phyloP scores from a whole-genome alignment of 92 coral and sea anemone genomes.

The Zoanthus solanderi region DNA sequence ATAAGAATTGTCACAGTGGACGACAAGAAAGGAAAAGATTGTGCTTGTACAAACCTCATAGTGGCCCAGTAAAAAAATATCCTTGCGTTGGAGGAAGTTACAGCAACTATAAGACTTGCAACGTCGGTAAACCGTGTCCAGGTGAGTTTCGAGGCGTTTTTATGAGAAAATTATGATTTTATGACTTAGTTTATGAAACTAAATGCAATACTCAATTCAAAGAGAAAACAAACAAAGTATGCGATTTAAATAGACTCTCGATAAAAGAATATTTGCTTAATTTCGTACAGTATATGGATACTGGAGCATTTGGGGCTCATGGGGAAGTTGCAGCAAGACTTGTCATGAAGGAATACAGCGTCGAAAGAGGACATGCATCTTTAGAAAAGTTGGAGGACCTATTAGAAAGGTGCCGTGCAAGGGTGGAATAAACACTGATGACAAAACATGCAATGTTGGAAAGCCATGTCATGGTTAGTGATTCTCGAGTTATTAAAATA shows the following conservation, averaged over 20 bases:
- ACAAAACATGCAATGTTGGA: background rate
- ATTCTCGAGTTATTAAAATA: too few relatives aligned
- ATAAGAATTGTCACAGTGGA: slow-evolving; percentile 41
- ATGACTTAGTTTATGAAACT: too few relatives aligned
- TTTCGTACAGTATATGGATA: background rate
- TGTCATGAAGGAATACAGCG: background rate
- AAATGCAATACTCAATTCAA: too few relatives aligned
- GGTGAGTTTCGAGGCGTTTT: background rate
- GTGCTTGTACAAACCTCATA: background rate
- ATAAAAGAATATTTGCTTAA: background rate
- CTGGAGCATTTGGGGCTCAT: slow-evolving; percentile 21
- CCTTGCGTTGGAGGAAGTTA: slow-evolving; percentile 28
- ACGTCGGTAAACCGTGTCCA: slow-evolving; percentile 11
- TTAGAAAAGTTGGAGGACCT: background rate
- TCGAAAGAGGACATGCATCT: slow-evolving; percentile 5
- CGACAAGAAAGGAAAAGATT: background rate
- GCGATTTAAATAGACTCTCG: too few relatives aligned
- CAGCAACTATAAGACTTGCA: background rate
- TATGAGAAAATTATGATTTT: too few relatives aligned
- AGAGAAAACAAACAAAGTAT: too few relatives aligned
- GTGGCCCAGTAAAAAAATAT: background rate
- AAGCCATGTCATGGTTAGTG: slow-evolving; percentile 1
- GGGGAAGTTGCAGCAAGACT: slow-evolving; percentile 20
- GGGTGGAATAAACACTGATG: background rate
- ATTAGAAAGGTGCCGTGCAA: background rate